phyloP scores from a whole-genome alignment of 2,888 invertebrate genomes.

The Eupsilia transversa region DNA sequence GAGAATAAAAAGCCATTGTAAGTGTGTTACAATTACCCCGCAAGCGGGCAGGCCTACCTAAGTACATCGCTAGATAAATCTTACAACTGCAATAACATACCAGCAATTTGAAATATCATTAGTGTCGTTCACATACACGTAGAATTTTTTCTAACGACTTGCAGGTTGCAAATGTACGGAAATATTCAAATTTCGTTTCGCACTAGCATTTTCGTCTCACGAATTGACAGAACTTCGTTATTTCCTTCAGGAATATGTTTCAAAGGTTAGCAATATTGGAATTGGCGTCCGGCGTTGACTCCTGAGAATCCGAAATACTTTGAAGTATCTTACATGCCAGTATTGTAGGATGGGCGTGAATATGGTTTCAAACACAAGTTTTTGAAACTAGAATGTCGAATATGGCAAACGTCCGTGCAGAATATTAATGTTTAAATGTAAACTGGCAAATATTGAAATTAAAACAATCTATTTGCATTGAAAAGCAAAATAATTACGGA shows the following conservation, averaged over 20 bases:
- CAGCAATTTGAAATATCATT: constrained; percentile 25
- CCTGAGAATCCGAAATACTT: constrained; percentile 14
- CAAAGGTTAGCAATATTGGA: constrained; percentile 25
- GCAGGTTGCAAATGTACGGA: constrained; percentile 25
- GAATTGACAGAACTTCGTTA: constrained; percentile 25
- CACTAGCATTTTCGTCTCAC: constrained; percentile 11
- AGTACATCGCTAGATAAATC: neutral
- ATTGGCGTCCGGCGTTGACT: constrained; percentile 17
- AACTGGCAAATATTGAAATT: neutral
- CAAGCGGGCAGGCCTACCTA: neutral
- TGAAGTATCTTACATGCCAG: neutral
- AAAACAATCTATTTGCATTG: neutral
- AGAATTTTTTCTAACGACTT: constrained; percentile 25
- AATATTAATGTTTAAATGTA: neutral
- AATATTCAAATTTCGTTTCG: constrained; percentile 30
- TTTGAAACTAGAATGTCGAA: neutral
- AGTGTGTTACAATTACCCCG: too few relatives aligned
- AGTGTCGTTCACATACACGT: constrained; percentile 1
- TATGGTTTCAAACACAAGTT: neutral
- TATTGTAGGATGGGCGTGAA: neutral
- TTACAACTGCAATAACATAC: neutral
- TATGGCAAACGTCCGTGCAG: neutral
- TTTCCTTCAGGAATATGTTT: constrained; percentile 44
- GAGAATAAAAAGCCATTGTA: neutral
- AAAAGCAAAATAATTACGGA: neutral